Evolutionary conservation across 2,888 invertebrate genomes (phyloP), one percentile per base, ranked within the genome.

Genomic region (Alviniconcha strummeri): DNA sequence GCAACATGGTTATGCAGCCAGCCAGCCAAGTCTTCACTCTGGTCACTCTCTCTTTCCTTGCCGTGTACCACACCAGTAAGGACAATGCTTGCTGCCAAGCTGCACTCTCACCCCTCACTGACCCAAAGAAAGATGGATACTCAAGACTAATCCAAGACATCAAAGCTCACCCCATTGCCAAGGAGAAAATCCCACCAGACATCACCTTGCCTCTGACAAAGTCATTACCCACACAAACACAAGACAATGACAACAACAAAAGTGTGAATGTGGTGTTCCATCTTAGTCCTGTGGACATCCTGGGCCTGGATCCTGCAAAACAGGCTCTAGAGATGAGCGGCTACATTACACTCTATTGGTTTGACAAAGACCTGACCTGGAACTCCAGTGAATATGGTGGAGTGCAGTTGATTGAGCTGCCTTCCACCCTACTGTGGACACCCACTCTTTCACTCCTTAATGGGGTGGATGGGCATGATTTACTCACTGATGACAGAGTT

Each of bases 321-420:
- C 64, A 69, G 36, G 80, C 69, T 1, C 15, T 80, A 55, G 55
- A 52, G n/a, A 69, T 71, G 69, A 69, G 64, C n/a, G 56, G 67
- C 15, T 67, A 80, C 55, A 13, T 80, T 4, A 54, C 52, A 7
- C 7, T 80, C 11, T 54, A 1, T 54, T 80, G 80, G 80, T 64
- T n/a, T 54, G 69, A 80, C 71, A 19, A 13, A 13, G 55, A 80
- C 11, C 56, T 80, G 15, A 17, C 13, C 6, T 80, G 80, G 80
- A 80, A 80, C 19, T 17, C 71, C 8, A 36, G 19, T 17, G 71
- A 71, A 11, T 80, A 80, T 69, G 80, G 54, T 6, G 71, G 71
- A n/a, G 71, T 80, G 15, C 7, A 64, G 69, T 2, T n/a, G 54
- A 69, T 71, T 5, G 80, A 80, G 52, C 54, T 80, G 1, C 8